These are phyloP conservation scores for Ammodytes marinus DNA, from an alignment of 2,113 vertebrate genomes.

Conservation along the genomic window DNA sequence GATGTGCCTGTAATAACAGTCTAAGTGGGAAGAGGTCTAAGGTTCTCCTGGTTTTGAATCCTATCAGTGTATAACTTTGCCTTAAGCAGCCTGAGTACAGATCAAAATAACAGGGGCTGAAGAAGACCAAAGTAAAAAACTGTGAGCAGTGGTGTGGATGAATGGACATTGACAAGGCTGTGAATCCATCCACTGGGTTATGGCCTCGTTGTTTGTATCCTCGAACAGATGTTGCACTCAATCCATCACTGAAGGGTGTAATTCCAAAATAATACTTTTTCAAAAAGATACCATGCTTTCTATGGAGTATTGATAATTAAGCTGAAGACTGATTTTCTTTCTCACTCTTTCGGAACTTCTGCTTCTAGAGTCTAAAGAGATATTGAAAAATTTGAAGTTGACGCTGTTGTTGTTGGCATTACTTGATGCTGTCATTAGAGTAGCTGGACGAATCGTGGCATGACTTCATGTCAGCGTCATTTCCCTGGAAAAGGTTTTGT, in stretches of 20 bases:
- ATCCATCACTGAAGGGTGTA: conserved; percentile 10
- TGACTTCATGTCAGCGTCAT: conserved; percentile 71
- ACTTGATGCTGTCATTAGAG: conserved; percentile 66
- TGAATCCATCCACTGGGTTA: conserved; percentile 60
- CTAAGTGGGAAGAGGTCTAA: conserved; percentile 28
- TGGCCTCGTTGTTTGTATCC: conserved; percentile 41
- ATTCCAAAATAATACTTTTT: conserved; percentile 5
- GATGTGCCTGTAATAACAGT: conserved; percentile 31
- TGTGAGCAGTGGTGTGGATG: conserved; percentile 69
- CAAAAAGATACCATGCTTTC: neutral
- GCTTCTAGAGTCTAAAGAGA: conserved; percentile 34
- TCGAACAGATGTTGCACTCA: conserved; percentile 51
- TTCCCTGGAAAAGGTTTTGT: conserved; percentile 74
- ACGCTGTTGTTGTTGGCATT: conserved; percentile 70
- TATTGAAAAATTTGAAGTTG: conserved; percentile 41
- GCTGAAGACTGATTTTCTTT: neutral
- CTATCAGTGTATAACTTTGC: conserved; percentile 26
- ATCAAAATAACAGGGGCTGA: conserved; percentile 67
- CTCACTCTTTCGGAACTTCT: neutral
- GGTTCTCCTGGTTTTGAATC: conserved; percentile 36
- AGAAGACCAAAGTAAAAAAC: conserved; percentile 72
- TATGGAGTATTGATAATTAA: conserved; percentile 8
- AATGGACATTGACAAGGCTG: conserved; percentile 51
- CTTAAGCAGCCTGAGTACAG: conserved; percentile 39
- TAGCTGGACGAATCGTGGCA: conserved; percentile 59